Base-by-base conservation (phyloP, 1,140 invertebrate genomes). In the Ceratosolen solmsi region DNA sequence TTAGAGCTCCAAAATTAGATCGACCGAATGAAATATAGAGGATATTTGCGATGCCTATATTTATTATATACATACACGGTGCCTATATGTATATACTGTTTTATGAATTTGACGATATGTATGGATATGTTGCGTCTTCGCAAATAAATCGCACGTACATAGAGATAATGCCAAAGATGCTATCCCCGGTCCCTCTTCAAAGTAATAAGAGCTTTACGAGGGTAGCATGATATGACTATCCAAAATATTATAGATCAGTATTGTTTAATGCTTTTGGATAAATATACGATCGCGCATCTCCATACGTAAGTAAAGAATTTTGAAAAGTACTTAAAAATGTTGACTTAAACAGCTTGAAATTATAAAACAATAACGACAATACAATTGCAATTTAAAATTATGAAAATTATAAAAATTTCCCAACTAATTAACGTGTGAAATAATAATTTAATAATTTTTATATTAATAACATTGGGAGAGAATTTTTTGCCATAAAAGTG, bases 71-170 rank as follows among this genome's bases (percentile, higher is more conserved):
- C 51, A 20, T n/a, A 68, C 22, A n/a, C 13, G 9, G 22, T 30
- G n/a, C n/a, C 4, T 60, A 25, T 76, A 38, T 11, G n/a, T 63
- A 54, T 22, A 38, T 33, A 38, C 17, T 25, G 38, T 68, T 76
- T 81, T 76, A 82, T 77, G 74, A 82, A 71, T 77, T 71, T 77
- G 51, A 82, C 20, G 36, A 72, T n/a, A 74, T 46, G 56, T 36
- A 36, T 30, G 33, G 33, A 36, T 76, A 75, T 49, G 63, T 20
- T 70, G 60, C 2, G 56, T 30, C 38, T 65, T 11, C 58, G 20
- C 7, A 11, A 65, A 81, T 75, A 68, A 81, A 81, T 75, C 60
- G 58, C 49, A 51, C 30, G 49, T 33, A 70, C 58, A 38, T 38
- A 17, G 15, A 17, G 3, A 9, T 38, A 68, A 68, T 38, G 5